Evolutionary conservation across 1,140 invertebrate species (phyloP).

Genomic region (Danaus plexippus): DNA sequence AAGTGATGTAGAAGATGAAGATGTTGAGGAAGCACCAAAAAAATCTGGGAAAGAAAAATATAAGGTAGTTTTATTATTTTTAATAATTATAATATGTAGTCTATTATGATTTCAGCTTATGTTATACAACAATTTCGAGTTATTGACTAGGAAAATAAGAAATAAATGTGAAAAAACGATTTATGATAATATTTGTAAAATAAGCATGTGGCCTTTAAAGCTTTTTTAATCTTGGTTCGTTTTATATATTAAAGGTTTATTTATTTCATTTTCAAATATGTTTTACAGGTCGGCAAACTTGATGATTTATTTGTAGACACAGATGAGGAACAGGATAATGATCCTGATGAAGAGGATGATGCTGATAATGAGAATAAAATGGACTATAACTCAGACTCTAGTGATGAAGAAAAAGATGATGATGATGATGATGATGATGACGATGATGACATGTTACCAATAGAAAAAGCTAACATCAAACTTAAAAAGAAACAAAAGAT

Average conservation of each 20-base stretch:
- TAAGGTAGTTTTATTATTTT: constrained; percentile 30
- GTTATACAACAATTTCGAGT: neutral
- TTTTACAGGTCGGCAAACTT: constrained; percentile 60
- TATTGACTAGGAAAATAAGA: neutral
- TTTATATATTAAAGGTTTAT: no score
- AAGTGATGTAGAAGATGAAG: constrained; percentile 19
- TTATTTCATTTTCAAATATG: constrained; percentile 1
- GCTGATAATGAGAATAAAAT: constrained; percentile 40
- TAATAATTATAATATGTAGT: neutral
- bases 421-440: constrained; percentile 63
- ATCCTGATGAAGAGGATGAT: constrained; percentile 42
- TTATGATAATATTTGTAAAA: neutral
- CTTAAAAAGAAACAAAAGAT: constrained; percentile 81
- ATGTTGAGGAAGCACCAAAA: constrained; percentile 30
- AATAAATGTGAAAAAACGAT: no score
- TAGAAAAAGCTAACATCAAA: constrained; percentile 89
- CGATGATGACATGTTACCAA: constrained; percentile 82
- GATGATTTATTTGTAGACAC: constrained; percentile 66
- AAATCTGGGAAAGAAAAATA: constrained; percentile 50
- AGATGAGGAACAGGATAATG: constrained; percentile 56
- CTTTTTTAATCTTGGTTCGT: no score
- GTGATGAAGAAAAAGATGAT: constrained; percentile 50
- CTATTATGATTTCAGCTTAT: neutral
- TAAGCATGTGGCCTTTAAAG: no score
- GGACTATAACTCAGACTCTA: constrained; percentile 65